Evolutionary conservation across 2,888 invertebrate species (phyloP).

Genomic region (Cerastis rubricosa): DNA sequence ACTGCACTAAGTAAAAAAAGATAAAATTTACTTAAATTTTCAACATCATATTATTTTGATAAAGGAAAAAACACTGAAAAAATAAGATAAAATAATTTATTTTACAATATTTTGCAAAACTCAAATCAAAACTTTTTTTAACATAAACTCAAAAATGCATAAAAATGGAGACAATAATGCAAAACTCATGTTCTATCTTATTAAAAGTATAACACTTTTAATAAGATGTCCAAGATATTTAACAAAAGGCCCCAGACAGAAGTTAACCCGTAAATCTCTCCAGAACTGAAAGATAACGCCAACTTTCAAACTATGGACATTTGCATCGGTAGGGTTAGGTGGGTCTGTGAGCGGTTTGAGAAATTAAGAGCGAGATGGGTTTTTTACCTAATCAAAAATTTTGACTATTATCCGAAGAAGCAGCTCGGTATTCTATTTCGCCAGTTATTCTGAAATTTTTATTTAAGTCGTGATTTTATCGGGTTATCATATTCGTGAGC

Average conservation of each 20-base stretch:
- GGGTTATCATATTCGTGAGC: neutral
- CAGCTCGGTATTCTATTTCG: too few species aligned
- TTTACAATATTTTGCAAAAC: neutral
- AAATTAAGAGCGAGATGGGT: neutral
- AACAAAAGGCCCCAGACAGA: conserved; percentile 57
- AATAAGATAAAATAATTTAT: neutral
- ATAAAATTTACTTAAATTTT: neutral
- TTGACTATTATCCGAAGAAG: neutral
- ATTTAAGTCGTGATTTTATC: too few species aligned
- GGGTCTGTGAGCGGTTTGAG: conserved; percentile 27
- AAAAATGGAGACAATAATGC: conserved; percentile 42
- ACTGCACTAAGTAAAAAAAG: neutral
- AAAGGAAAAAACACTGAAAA: neutral
- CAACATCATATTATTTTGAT: neutral
- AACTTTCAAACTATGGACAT: conserved; percentile 69
- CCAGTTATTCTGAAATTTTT: too few species aligned
- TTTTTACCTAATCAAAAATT: neutral
- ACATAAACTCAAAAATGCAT: conserved; percentile 31
- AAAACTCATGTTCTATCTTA: conserved; percentile 45
- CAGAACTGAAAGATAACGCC: conserved; percentile 69
- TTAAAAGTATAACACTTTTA: conserved; percentile 58
- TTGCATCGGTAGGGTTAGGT: conserved; percentile 61
- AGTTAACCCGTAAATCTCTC: conserved; percentile 71
- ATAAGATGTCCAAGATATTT: conserved; percentile 56
- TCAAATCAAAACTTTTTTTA: neutral